These are phyloP conservation scores for Patella caerulea DNA, from an alignment of 2,888 invertebrate genomes.

Conservation along the genomic window DNA sequence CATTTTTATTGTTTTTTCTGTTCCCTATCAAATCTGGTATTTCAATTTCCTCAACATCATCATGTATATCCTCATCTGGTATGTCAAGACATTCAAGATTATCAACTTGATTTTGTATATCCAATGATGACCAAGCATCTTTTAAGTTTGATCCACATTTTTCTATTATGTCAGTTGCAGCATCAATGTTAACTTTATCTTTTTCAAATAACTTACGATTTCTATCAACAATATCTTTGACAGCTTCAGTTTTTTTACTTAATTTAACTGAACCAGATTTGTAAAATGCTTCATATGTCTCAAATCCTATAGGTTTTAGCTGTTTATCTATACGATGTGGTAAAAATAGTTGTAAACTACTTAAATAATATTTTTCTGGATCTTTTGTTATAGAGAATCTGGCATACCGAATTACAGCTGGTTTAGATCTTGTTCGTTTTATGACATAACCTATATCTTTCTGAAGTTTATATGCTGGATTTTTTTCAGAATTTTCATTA, in stretches of 20 bases:
- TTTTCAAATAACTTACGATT: slow-evolving; percentile 6
- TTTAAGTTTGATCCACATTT: not conserved
- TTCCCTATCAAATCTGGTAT: not conserved
- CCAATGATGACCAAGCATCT: slow-evolving; percentile 16
- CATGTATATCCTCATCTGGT: not conserved
- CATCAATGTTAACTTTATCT: not conserved
- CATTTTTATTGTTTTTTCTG: not conserved
- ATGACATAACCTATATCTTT: slow-evolving; percentile 2
- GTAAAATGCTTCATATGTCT: slow-evolving; percentile 7
- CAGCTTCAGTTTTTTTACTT: not conserved
- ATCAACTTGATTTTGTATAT: slow-evolving; percentile 7
- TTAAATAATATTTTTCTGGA: slow-evolving; percentile 15
- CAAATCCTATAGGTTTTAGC: not conserved
- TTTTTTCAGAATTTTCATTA: slow-evolving; percentile 13
- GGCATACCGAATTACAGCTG: slow-evolving; percentile 9
- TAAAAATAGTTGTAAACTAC: slow-evolving; percentile 13
- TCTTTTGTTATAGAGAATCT: not conserved
- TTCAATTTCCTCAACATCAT: not conserved
- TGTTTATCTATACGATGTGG: slow-evolving; percentile 11
- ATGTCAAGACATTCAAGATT: not conserved
- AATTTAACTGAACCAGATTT: not conserved
- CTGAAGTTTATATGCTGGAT: slow-evolving; percentile 13
- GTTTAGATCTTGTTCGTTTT: not conserved
- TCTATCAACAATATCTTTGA: slow-evolving; percentile 5
- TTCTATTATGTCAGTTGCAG: not conserved